Base-by-base conservation (phyloP, 1,140 invertebrate species). In the Aphelinus atriplicis region DNA sequence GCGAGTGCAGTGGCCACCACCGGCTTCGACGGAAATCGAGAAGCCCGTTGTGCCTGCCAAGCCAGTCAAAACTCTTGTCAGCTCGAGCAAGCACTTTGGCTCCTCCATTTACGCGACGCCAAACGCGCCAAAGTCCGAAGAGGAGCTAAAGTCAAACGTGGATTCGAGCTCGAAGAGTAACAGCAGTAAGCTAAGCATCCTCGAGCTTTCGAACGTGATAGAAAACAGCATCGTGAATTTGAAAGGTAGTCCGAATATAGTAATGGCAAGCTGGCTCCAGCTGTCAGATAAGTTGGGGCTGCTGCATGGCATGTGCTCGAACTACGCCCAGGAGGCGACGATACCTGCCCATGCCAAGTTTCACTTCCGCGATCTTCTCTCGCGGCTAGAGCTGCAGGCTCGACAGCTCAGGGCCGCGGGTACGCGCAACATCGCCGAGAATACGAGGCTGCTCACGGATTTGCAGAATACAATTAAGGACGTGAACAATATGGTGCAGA, bases 321-420 rank as follows among this genome's bases (percentile, higher is more conserved):
- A 91, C 57, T 93, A 94, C 70, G 90, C 91, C 0, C 93, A 94
- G 75, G 89, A 88, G 51, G 91, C 93, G 2, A 91, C 93, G 2
- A 93, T 96, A 77, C 92, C 95, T 42, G 94, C 96, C 26, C 95
- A 96, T 82, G 92, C 94, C 47, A 93, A 96, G 72, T 96, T 98
- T 84, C 95, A 96, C 79, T 93, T 97, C 81, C 92, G 95, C 7
- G 96, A 97, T 83, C 88, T 97, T 69, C 90, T 97, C 3, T 92
- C 93, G 0, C 89, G 93, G 6, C 88, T 98, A 45, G 95, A 97
- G 83, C 89, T 90, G 2, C 94, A 96, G 83, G 94, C 94, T 43
- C 90, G 94, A 77, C 91, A 92, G 79, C 81, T 96, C 70, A 90
- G 94, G 61, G 92, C 92, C 1, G 92, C 93, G 3, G 93, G 93